Percentiles rank a stretch among this genome's conserved stretches.
phyloP scores from a whole-genome alignment of 2,888 invertebrate genomes.

The Polymixis lichenea region DNA sequence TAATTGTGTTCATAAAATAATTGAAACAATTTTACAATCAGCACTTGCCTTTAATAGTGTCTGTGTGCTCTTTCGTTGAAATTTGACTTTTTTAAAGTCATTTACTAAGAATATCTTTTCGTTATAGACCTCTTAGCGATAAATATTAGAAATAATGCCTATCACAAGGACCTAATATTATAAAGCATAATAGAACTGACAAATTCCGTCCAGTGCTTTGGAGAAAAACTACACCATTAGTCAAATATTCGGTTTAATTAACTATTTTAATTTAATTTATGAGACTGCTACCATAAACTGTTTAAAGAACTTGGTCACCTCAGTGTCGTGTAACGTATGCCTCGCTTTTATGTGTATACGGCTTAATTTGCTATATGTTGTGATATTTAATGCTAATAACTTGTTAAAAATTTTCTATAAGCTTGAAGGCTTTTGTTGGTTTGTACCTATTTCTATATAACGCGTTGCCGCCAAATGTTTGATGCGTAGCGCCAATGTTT shows the following conservation, averaged over 20 bases:
- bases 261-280: constrained; percentile 18
- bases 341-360: constrained; percentile 77
- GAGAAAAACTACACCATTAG: constrained; percentile 16
- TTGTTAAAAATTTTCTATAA: constrained; percentile 71
- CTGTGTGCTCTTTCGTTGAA: neutral
- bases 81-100: neutral
- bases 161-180: neutral
- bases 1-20: neutral
- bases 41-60: neutral
- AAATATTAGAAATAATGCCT: too few relatives aligned
- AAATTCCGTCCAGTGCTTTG: constrained; percentile 61
- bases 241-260: constrained; percentile 11
- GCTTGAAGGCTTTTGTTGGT: constrained; percentile 84
- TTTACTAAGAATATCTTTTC: constrained; percentile 4
- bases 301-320: constrained; percentile 20
- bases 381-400: constrained; percentile 81
- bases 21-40: neutral
- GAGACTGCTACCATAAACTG: constrained; percentile 34
- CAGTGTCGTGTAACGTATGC: constrained; percentile 47
- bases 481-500: constrained; percentile 66
- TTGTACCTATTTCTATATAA: constrained; percentile 75
- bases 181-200: constrained; percentile 25
- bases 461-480: constrained; percentile 69
- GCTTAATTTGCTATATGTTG: constrained; percentile 86
- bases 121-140: neutral